phyloP scores from a whole-genome alignment of 2,888 invertebrate genomes.

The Crepidodera aurea region DNA sequence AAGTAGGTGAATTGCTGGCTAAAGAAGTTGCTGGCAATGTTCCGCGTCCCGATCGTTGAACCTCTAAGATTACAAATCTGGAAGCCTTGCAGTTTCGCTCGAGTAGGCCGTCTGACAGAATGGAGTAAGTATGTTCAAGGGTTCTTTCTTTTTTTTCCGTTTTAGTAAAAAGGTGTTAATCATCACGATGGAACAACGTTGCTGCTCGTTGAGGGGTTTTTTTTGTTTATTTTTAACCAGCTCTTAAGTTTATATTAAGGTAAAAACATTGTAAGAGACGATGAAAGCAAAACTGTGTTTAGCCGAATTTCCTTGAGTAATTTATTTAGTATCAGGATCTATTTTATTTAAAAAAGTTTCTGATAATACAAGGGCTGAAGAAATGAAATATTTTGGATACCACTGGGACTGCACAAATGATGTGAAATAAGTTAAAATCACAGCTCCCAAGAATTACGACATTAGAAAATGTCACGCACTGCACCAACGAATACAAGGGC shows the following conservation, averaged over 20 bases:
- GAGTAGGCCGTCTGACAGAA: constrained; percentile 26
- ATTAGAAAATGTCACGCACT: no score
- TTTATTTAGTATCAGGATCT: no score
- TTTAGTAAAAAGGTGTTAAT: constrained; percentile 32
- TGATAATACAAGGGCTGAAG: no score
- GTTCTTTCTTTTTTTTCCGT: no score
- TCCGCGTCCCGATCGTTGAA: constrained; percentile 29
- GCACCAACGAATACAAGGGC: no score
- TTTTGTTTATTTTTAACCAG: neutral
- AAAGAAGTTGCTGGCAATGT: constrained; percentile 12
- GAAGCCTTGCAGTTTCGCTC: constrained; percentile 39
- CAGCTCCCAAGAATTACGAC: no score
- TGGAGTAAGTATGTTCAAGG: constrained; percentile 25
- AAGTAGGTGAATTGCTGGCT: no score
- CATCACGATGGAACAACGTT: constrained; percentile 23
- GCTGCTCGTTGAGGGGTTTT: constrained; percentile 6
- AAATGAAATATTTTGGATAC: no score
- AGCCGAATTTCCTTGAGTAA: no score
- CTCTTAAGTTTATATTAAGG: neutral
- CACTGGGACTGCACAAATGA: no score
- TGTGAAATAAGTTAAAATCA: no score
- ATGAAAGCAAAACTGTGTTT: neutral
- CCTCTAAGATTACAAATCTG: constrained; percentile 35
- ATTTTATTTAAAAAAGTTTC: no score
- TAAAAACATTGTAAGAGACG: neutral